Conservation (phyloP, 2,888 invertebrate species). For the Beris chalybata region DNA sequence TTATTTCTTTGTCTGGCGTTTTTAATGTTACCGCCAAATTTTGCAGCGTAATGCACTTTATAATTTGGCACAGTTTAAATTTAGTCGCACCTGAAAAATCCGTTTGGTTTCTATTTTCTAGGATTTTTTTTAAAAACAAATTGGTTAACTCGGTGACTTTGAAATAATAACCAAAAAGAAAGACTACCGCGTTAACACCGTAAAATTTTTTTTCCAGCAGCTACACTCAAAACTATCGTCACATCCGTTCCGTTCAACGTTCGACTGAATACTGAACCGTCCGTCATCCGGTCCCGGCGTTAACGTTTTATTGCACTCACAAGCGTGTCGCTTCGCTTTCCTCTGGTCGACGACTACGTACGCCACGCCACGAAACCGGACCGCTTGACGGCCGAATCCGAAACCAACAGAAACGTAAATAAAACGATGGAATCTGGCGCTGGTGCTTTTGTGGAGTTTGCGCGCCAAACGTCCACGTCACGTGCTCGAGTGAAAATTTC, state of each 20-base stretch:
- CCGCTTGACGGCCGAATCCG: neutral
- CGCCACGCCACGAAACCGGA: neutral
- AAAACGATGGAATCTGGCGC: neutral
- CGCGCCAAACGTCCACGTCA: conserved; percentile 22
- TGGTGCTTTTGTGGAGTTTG: neutral
- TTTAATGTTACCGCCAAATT: conserved; percentile 16
- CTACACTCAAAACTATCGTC: neutral
- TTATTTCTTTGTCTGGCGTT: conserved; percentile 24
- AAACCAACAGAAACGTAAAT: conserved; percentile 27
- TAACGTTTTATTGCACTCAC: conserved; percentile 16
- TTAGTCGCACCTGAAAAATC: conserved; percentile 9
- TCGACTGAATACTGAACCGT: conserved; percentile 13
- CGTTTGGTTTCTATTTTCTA: too few relatives aligned
- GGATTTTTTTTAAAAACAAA: neutral
- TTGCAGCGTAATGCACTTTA: conserved; percentile 29
- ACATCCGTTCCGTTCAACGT: neutral
- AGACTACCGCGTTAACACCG: too few relatives aligned
- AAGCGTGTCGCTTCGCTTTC: conserved; percentile 1
- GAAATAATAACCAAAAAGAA: too few relatives aligned
- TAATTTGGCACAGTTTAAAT: conserved; percentile 11
- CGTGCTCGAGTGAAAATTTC: too few relatives aligned
- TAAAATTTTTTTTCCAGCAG: too few relatives aligned
- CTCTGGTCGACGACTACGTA: neutral
- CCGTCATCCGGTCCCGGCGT: conserved; percentile 17
- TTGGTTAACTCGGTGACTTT: too few relatives aligned